These are phyloP conservation scores for Hemibagrus guttatus DNA, from an alignment of 2,797 vertebrate genomes.

Conservation along the genomic window DNA sequence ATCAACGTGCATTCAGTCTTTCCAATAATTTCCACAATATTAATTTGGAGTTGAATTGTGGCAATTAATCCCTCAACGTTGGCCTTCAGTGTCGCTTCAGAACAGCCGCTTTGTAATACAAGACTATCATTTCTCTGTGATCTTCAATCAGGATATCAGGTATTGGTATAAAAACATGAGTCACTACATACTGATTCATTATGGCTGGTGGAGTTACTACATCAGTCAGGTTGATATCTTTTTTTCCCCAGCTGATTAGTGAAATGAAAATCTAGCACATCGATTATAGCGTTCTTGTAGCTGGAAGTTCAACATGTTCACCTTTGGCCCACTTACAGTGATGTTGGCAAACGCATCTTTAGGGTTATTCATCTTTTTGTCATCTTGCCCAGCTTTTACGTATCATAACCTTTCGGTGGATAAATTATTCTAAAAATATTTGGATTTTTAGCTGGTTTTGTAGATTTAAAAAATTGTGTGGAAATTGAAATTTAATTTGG, in stretches of 20 bases:
- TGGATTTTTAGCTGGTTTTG: not conserved
- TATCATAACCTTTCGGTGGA: not conserved
- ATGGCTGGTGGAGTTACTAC: not conserved
- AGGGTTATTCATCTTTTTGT: not conserved
- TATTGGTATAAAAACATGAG: not conserved
- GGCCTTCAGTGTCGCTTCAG: not conserved
- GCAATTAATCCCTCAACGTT: too few relatives aligned
- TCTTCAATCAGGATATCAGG: not conserved
- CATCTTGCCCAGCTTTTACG: not conserved
- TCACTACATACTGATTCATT: not conserved
- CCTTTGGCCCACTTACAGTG: not conserved
- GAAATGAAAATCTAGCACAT: not conserved
- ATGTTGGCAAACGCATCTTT: not conserved
- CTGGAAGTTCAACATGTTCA: constrained; percentile 9
- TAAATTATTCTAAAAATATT: not conserved
- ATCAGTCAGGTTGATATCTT: not conserved
- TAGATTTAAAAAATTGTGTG: not conserved
- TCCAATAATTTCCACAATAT: too few relatives aligned
- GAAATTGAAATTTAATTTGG: not conserved
- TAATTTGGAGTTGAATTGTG: too few relatives aligned
- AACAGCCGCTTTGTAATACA: not conserved
- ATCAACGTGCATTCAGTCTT: not conserved
- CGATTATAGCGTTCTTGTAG: not conserved
- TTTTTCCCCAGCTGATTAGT: not conserved
- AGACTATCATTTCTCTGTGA: not conserved